phyloP scores from a whole-genome alignment of 92 coral and sea anemone species.

The Porites rus region DNA sequence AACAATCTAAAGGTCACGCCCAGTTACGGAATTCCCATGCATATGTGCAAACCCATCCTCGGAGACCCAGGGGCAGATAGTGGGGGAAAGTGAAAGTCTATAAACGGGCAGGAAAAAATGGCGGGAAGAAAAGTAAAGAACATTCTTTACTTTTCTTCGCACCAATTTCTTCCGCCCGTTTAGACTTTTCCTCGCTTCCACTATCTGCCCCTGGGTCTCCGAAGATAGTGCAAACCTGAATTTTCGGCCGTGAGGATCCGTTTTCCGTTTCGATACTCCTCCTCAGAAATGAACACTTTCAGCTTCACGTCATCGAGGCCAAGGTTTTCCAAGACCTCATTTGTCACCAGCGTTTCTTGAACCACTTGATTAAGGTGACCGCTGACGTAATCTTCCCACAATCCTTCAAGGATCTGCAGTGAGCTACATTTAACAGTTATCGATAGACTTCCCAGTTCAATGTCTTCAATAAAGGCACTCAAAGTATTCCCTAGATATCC shows the following conservation, averaged over 20 bases:
- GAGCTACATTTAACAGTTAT: slow-evolving; percentile 13
- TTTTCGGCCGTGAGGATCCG: background rate
- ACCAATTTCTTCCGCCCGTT: no score
- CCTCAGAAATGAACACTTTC: slow-evolving; percentile 17
- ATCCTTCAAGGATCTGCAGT: background rate
- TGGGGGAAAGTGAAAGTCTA: no score
- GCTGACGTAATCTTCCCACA: slow-evolving; percentile 9
- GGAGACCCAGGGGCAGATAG: no score
- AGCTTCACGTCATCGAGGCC: background rate
- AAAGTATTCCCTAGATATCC: background rate
- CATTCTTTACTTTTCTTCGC: no score
- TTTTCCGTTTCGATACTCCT: slow-evolving; percentile 10
- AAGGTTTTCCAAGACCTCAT: slow-evolving; percentile 10
- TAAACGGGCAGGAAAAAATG: no score
- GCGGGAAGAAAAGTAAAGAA: no score
- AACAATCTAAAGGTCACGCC: no score
- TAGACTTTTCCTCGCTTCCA: no score
- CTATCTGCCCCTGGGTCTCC: no score
- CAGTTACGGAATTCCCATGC: no score
- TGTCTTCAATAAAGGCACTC: background rate
- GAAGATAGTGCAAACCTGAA: background rate
- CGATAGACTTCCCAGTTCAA: background rate
- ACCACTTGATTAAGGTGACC: slow-evolving; percentile 11
- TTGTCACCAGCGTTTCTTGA: slow-evolving; percentile 11
- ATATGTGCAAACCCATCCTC: no score